Evolutionary conservation across 2,888 invertebrate species (phyloP), one percentile per base, ranked within the genome.

Genomic region (Cryptus viduatorius): DNA sequence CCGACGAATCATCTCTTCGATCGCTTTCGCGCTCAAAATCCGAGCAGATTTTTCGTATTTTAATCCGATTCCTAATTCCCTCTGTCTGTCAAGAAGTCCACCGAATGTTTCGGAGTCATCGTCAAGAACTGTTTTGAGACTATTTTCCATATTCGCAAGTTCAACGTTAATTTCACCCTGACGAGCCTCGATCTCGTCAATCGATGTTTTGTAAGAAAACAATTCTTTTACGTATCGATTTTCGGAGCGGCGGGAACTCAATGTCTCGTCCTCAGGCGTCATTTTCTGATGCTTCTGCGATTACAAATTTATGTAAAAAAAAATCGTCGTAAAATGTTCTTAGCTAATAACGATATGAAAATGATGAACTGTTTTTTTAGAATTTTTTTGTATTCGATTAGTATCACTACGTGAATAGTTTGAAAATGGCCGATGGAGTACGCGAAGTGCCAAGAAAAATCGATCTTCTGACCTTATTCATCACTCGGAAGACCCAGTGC

Each of bases 1-100:
- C 24, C 90, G 91, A 59, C 80, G 86, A 42, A 87, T 87, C 82
- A 88, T 64, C 16, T 79, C 77, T 12, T 89, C 86, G 61, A 89
- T 84, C 61, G 83, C 61, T 71, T 87, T 90, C 4, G 86, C 87
- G 37, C 88, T 86, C 19, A 91, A 46, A 31, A 82, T 86, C 19
- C 83, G 85, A 14, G 89, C 92, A 1, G 89, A 86, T 68, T 87
- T 89, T 42, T 86, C 86, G 78, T 86, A 90, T n/a, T 88, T 65
- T 61, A 90, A 82, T 53, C 86, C 89, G n/a, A 87, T 65, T 12
- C 86, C 88, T 12, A 88, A 59, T 42, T 88, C 87, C 4, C 50
- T 85, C 73, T 88, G 86, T 8, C 87, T 86, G 0, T 79, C 68
- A 12, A 88, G 14, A 24, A 90, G 82, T 42, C 76, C 79, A 5